Evolutionary conservation across 2,797 vertebrate genomes (phyloP).

Genomic region (Microctenopoma lineatum): DNA sequence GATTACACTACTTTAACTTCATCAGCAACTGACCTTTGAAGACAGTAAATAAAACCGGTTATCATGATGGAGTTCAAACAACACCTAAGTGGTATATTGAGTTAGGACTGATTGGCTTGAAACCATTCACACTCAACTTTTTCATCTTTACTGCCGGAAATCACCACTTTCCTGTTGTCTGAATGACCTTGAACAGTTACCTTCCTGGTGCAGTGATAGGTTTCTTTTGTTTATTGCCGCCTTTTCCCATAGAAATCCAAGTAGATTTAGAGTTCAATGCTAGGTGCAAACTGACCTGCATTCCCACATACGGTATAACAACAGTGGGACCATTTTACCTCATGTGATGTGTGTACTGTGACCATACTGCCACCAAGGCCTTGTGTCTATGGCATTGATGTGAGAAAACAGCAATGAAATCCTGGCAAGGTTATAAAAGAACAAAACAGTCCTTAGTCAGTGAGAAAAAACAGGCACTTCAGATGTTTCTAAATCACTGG

Average conservation of each 20-base stretch:
- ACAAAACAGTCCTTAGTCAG: slow-evolving; percentile 69
- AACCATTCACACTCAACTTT: slow-evolving; percentile 69
- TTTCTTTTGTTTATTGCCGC: slow-evolving; percentile 74
- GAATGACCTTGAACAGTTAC: slow-evolving; percentile 77
- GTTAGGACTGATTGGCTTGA: slow-evolving; percentile 81
- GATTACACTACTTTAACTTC: slow-evolving; percentile 80
- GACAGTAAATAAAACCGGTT: slow-evolving; percentile 78
- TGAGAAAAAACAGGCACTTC: slow-evolving; percentile 61
- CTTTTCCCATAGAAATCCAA: slow-evolving; percentile 81
- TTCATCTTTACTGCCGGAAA: slow-evolving; percentile 82
- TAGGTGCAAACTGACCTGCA: slow-evolving; percentile 62
- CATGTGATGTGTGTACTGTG: slow-evolving; percentile 59
- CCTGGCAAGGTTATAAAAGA: slow-evolving; percentile 68
- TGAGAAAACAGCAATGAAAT: slow-evolving; percentile 64
- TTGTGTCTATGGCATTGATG: slow-evolving; percentile 40
- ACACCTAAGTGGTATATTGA: slow-evolving; percentile 80
- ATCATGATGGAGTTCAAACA: slow-evolving; percentile 82
- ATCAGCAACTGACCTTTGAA: slow-evolving; percentile 82
- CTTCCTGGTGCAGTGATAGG: slow-evolving; percentile 70
- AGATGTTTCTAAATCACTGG: slow-evolving; percentile 56
- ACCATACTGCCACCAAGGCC: slow-evolving; percentile 63
- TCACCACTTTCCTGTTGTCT: slow-evolving; percentile 83
- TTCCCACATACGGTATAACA: slow-evolving; percentile 61
- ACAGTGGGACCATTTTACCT: slow-evolving; percentile 34
- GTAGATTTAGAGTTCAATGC: slow-evolving; percentile 58